Conservation (phyloP, 2,888 invertebrate species). For the Chalcosyrphus nemorum region DNA sequence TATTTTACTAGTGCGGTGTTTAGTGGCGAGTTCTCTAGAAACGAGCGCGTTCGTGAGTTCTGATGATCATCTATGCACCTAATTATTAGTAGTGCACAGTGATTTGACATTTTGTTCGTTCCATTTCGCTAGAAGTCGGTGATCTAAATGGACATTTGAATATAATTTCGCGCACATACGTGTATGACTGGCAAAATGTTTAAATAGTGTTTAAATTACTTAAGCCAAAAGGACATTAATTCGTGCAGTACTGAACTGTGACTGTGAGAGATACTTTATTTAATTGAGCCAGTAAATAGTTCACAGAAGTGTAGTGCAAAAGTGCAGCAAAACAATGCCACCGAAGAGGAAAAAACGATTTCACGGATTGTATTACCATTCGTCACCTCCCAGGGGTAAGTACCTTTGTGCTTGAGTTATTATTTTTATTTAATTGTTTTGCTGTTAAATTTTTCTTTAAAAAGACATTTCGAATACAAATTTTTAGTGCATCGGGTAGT, state of each 20-base stretch:
- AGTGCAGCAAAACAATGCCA: conserved; percentile 77
- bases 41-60: conserved; percentile 30
- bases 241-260: conserved; percentile 12
- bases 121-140: conserved; percentile 1
- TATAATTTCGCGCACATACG: not conserved
- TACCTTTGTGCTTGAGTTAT: conserved; percentile 67
- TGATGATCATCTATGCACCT: conserved; percentile 47
- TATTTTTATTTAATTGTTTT: not conserved
- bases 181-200: conserved; percentile 46
- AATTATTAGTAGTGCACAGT: conserved; percentile 30
- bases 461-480: too few relatives aligned
- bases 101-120: conserved; percentile 30
- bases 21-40: conserved; percentile 22
- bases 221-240: conserved; percentile 10
- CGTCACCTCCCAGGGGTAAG: conserved; percentile 82
- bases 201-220: conserved; percentile 13
- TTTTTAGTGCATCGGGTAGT: too few relatives aligned
- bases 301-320: not conserved
- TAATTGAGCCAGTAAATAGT: not conserved
- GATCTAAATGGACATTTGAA: conserved; percentile 40
- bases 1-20: conserved; percentile 26
- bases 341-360: conserved; percentile 80
- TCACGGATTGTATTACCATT: conserved; percentile 82
- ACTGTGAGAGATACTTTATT: conserved; percentile 1
- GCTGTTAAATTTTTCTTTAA: not conserved